Evolutionary conservation across 2,888 invertebrate genomes (phyloP).

Genomic region (Nemotelus nigrinus): DNA sequence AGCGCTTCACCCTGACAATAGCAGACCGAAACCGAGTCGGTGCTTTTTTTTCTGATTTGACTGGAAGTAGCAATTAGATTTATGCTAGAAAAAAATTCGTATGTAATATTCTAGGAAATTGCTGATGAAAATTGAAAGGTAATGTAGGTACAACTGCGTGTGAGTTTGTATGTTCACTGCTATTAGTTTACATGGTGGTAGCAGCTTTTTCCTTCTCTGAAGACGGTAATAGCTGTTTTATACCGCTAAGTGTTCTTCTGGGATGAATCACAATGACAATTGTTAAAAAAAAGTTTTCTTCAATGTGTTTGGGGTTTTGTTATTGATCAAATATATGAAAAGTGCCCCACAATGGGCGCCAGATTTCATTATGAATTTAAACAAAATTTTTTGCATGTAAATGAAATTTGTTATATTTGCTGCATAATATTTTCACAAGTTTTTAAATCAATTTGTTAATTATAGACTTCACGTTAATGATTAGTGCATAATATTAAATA

Average conservation of each 20-base stretch:
- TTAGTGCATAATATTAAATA: too few relatives aligned
- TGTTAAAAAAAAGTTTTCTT: too few relatives aligned
- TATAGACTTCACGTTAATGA: too few relatives aligned
- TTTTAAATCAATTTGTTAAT: too few relatives aligned
- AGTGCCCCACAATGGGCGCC: too few relatives aligned
- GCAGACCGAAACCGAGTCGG: neutral
- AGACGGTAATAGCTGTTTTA: conserved; percentile 5
- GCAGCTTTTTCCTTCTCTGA: neutral
- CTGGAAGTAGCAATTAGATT: conserved; percentile 7
- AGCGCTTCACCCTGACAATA: conserved; percentile 12
- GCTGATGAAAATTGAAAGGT: neutral
- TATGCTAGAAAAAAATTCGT: neutral
- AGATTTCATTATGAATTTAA: too few relatives aligned
- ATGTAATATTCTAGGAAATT: conserved; percentile 25
- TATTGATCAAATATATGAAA: too few relatives aligned
- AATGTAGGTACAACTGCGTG: neutral
- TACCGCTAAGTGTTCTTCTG: conserved; percentile 1
- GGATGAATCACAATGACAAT: conserved; percentile 1
- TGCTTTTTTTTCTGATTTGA: too few relatives aligned
- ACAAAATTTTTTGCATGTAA: too few relatives aligned
- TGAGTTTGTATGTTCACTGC: neutral
- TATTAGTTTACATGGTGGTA: conserved; percentile 31
- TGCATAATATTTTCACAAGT: too few relatives aligned
- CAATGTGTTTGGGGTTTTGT: too few relatives aligned
- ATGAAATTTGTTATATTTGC: too few relatives aligned